Evolutionary conservation across 2,888 invertebrate species (phyloP).

Genomic region (Tethea ocularis): DNA sequence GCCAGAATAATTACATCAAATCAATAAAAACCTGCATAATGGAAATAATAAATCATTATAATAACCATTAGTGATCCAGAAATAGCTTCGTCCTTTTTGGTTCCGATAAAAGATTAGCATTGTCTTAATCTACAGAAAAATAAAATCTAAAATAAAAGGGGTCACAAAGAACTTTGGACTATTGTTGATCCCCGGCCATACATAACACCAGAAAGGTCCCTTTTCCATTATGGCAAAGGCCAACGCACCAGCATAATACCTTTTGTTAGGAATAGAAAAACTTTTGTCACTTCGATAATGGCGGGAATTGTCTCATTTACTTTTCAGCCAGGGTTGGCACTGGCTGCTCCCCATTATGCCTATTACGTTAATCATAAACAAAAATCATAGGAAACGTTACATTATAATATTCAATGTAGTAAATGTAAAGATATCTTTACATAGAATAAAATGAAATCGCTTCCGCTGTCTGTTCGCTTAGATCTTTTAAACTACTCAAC

Average conservation of each 20-base stretch:
- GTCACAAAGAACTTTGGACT: constrained; percentile 29
- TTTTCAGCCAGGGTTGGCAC: constrained; percentile 4
- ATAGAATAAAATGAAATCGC: no score
- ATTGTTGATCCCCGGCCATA: constrained; percentile 20
- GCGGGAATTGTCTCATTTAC: constrained; percentile 10
- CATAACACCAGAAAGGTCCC: constrained; percentile 31
- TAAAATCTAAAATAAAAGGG: constrained; percentile 29
- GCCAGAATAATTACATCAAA: no score
- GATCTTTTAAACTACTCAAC: no score
- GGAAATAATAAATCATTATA: no score
- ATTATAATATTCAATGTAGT: no score
- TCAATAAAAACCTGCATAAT: no score
- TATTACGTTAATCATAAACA: background rate
- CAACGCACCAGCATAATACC: constrained; percentile 44
- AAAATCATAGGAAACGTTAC: no score
- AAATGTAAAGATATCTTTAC: no score
- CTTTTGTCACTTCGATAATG: constrained; percentile 16
- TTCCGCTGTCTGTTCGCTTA: background rate
- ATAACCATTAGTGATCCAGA: no score
- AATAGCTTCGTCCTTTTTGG: background rate
- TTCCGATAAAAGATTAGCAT: constrained; percentile 9
- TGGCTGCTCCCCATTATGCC: background rate
- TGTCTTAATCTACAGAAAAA: constrained; percentile 31
- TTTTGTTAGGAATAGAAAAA: constrained; percentile 38
- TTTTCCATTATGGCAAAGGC: constrained; percentile 39